A percentile compares a stretch with the other conserved stretches of the same genome.
Evolutionary conservation across 2,113 vertebrate genomes (phyloP).

Genomic region (Rhinogobius similis): DNA sequence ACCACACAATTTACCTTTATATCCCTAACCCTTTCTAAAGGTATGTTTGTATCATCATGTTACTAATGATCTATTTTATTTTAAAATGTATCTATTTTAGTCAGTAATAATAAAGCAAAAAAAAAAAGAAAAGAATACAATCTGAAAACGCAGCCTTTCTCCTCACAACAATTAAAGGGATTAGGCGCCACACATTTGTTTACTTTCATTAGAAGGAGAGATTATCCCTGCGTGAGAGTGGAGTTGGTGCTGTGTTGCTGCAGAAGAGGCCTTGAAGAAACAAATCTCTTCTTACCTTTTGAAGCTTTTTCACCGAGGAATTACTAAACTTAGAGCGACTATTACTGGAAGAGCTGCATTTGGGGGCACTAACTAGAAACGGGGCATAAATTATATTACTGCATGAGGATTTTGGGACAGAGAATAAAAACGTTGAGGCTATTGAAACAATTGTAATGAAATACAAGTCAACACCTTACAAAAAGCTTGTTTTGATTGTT

Average conservation of each 20-base stretch:
- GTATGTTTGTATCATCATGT: no score
- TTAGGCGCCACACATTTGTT: conserved; percentile 42
- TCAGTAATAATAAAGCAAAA: no score
- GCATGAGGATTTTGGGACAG: background rate
- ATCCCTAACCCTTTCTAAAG: no score
- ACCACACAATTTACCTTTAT: no score
- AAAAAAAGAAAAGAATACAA: conserved; percentile 11
- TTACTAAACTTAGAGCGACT: conserved; percentile 36
- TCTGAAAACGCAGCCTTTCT: conserved; percentile 24
- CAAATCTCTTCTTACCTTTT: conserved; percentile 11
- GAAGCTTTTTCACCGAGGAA: conserved; percentile 25
- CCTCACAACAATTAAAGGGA: conserved; percentile 31
- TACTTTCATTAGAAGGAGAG: conserved; percentile 40
- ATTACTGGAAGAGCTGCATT: conserved; percentile 37
- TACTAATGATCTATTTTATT: no score
- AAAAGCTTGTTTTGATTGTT: no score
- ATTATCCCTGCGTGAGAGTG: conserved; percentile 41
- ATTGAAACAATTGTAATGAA: background rate
- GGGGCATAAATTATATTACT: conserved; percentile 1
- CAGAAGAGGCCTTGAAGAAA: conserved; percentile 28
- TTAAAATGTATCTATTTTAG: no score
- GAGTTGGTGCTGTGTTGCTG: conserved; percentile 16
- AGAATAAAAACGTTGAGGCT: background rate
- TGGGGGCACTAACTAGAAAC: conserved; percentile 22
- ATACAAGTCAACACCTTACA: background rate